Conservation (phyloP, 2,797 vertebrate genomes). For the Antennarius maculatus region DNA sequence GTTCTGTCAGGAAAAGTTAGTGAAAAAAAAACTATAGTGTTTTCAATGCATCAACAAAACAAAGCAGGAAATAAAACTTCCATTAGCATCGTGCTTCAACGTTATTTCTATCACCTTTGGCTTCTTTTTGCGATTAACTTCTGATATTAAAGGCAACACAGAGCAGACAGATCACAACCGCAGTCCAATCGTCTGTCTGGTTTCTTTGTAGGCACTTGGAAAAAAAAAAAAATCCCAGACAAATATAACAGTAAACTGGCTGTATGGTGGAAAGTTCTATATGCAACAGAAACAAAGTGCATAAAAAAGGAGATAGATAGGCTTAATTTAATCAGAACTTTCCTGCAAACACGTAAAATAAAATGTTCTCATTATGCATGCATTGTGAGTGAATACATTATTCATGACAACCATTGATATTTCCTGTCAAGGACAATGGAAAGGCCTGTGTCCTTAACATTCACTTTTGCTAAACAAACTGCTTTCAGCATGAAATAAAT, state of each 20-base stretch:
- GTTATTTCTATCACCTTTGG: slow-evolving; percentile 43
- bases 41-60: slow-evolving; percentile 1
- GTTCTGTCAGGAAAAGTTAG: background rate
- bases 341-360: background rate
- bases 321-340: too few species aligned
- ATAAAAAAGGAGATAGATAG: background rate
- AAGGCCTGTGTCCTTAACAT: background rate
- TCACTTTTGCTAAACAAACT: background rate
- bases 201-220: slow-evolving; percentile 13
- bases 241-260: background rate
- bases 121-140: slow-evolving; percentile 27
- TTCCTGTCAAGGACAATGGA: background rate
- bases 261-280: background rate
- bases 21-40: background rate
- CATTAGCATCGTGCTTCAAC: slow-evolving; percentile 38
- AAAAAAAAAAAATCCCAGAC: background rate
- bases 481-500: too few species aligned
- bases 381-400: background rate
- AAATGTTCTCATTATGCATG: background rate
- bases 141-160: slow-evolving; percentile 29
- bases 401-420: background rate
- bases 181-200: slow-evolving; percentile 16
- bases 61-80: slow-evolving; percentile 32
- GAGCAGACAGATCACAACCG: slow-evolving; percentile 25
- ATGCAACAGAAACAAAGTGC: background rate